Conservation (phyloP, 2,888 invertebrate genomes). For the Thalpophila matura region DNA sequence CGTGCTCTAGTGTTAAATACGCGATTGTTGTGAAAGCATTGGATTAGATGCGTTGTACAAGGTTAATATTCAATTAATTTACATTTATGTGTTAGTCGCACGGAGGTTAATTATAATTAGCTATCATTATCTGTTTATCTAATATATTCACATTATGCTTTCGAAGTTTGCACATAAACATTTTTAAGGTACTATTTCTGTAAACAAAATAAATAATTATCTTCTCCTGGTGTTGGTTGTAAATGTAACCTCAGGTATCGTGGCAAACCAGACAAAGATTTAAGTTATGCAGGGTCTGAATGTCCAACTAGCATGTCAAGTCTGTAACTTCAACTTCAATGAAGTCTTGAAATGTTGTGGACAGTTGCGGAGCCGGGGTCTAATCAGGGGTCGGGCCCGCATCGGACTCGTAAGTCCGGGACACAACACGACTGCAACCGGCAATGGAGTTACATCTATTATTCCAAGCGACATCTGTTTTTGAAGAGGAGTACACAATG, state of each 20-base stretch:
- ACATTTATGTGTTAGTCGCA: slow-evolving; percentile 65
- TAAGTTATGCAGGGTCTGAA: slow-evolving; percentile 59
- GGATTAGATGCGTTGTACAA: slow-evolving; percentile 70
- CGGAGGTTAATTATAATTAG: slow-evolving; percentile 55
- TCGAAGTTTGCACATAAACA: background rate
- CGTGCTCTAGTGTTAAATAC: slow-evolving; percentile 65
- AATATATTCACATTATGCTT: slow-evolving; percentile 26
- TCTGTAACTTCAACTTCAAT: slow-evolving; percentile 64
- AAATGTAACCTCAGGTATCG: slow-evolving; percentile 38
- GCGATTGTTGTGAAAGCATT: slow-evolving; percentile 69
- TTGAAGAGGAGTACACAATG: slow-evolving; percentile 63
- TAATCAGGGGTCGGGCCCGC: slow-evolving; percentile 71
- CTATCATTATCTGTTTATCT: slow-evolving; percentile 36
- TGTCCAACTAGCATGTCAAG: slow-evolving; percentile 56
- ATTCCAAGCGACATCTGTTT: slow-evolving; percentile 63
- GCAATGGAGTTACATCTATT: slow-evolving; percentile 63
- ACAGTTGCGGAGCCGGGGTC: slow-evolving; percentile 66
- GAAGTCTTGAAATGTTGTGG: slow-evolving; percentile 67
- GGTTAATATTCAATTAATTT: slow-evolving; percentile 74
- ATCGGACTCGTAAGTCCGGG: slow-evolving; percentile 56
- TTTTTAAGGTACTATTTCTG: background rate
- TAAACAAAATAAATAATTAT: slow-evolving; percentile 19
- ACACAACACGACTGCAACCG: slow-evolving; percentile 59
- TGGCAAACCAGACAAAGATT: slow-evolving; percentile 42
- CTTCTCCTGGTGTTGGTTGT: slow-evolving; percentile 3